Conservation (phyloP, 2,113 vertebrate species). For the Marmota monax region DNA sequence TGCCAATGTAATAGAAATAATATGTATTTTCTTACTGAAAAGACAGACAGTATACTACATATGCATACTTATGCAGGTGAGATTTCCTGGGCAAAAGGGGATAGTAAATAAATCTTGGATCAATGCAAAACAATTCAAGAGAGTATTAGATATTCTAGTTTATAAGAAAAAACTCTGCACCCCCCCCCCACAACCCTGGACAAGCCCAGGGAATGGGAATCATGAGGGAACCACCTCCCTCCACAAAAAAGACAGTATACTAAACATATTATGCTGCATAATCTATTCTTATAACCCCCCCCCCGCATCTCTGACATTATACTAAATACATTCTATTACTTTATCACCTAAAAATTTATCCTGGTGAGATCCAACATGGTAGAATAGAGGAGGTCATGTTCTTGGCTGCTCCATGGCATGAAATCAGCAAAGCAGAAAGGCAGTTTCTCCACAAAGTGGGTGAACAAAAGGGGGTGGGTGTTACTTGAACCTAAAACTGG, state of each 20-base stretch:
- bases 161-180: not conserved
- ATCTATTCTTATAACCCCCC: not conserved
- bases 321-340: not conserved
- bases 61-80: not conserved
- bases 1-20: not conserved
- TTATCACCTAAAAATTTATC: constrained; percentile 7
- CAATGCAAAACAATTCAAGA: not conserved
- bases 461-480: too few relatives aligned
- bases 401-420: too few relatives aligned
- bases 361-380: not conserved
- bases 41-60: not conserved
- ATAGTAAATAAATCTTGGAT: not conserved
- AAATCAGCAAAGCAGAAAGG: too few relatives aligned
- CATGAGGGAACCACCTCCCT: not conserved
- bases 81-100: not conserved
- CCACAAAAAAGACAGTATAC: not conserved
- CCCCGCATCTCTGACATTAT: not conserved
- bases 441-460: too few relatives aligned
- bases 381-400: too few relatives aligned
- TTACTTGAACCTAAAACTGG: too few relatives aligned
- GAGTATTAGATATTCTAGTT: not conserved
- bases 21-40: not conserved
- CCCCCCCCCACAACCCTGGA: not conserved
- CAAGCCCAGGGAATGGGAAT: not conserved
- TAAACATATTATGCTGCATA: not conserved